Base-by-base conservation (phyloP, 2,888 invertebrate species). In the Eumacrocentrus americanus region DNA sequence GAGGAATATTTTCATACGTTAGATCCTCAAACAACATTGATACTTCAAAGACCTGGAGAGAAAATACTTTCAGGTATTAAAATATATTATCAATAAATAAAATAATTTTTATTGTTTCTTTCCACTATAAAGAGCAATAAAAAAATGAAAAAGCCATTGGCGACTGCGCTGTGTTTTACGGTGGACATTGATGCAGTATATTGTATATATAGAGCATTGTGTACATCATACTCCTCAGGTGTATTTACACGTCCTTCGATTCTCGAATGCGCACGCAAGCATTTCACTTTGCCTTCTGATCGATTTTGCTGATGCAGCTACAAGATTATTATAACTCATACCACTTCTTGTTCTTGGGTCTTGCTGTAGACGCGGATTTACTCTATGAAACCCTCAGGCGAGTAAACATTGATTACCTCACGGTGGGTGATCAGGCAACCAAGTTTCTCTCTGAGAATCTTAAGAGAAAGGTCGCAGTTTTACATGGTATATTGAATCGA, bases 1-100 rank as follows among this genome's bases (percentile, higher is more conserved):
- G 90, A 93, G 68, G 91, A 90, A 29, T 94, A 92, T 77, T 88
- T 93, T 70, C 81, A 83, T 64, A 90, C 90, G 0, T 74, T 94
- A 55, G 88, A 90, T 50, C 81, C 91, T 0, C 93, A 94, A 78
- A 91, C 91, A 0, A 83, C 91, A 12, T 84, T 94, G 59, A 87
- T 92, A 46, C 67, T 84, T n/a, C 78, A 77, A 44, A 72, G 70
- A 60, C 76, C 79, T 2, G 81, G 80, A 11, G 82, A 83, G 64
- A 71, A 65, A 58, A 67, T 82, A 20, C 61, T 80, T 47, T 80
- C 81, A 51, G 83, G 82, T 83, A n/a, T n/a, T n/a, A n/a, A n/a
- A n/a, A n/a, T n/a, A n/a, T n/a, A n/a, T n/a, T n/a, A n/a, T n/a
- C n/a, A n/a, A n/a, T n/a, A n/a, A n/a, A n/a, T n/a, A n/a, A n/a